Conservation (phyloP, 2,888 invertebrate genomes). For the Pseudococcus longispinus region DNA sequence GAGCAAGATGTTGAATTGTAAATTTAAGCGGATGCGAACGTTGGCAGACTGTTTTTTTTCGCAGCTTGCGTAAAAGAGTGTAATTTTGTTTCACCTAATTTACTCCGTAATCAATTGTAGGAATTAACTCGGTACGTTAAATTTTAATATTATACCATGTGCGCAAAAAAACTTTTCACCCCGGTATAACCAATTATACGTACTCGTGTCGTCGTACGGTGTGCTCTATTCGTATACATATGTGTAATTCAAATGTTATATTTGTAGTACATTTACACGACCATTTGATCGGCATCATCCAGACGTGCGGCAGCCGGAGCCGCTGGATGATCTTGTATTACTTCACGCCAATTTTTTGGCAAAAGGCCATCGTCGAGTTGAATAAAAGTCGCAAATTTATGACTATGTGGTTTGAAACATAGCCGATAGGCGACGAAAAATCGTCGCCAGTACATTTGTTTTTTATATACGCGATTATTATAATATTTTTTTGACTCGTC, state of each 20-base stretch:
- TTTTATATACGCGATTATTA: background rate
- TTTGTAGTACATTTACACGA: background rate
- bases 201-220: background rate
- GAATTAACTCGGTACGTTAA: background rate
- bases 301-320: constrained; percentile 9
- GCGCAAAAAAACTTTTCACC: background rate
- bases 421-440: constrained; percentile 1
- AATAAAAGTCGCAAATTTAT: constrained; percentile 53
- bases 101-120: constrained; percentile 10
- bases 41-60: background rate
- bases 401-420: constrained; percentile 45
- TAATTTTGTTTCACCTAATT: constrained; percentile 17
- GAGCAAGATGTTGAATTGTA: background rate
- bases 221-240: background rate
- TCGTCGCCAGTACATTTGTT: constrained; percentile 29
- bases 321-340: constrained; percentile 29
- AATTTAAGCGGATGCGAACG: background rate
- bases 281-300: constrained; percentile 12
- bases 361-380: constrained; percentile 7
- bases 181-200: background rate
- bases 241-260: background rate
- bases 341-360: constrained; percentile 39
- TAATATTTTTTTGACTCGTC: background rate
- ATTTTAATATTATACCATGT: constrained; percentile 12
- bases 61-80: background rate